Base-by-base conservation (phyloP, 64 coral and sea anemone genomes). In the Orbicella faveolata region DNA sequence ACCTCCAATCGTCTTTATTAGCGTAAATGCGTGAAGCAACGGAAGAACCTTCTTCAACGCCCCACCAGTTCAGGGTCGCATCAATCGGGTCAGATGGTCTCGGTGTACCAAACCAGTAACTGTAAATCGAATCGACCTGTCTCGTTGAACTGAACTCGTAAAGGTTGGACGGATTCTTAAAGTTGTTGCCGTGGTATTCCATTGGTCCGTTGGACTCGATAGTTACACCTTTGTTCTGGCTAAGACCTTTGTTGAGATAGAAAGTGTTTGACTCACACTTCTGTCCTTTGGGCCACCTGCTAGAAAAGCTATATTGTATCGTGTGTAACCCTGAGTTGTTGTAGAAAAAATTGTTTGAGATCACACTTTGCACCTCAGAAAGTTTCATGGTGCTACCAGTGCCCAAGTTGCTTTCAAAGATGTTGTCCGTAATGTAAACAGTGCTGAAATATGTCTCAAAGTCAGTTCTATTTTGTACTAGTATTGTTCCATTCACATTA, bases 111-210 rank as follows among this genome's bases (percentile, higher is more conserved):
- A 6, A 5, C 44, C 44, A 48, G 44, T 48, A 48, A 48, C 44
- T 48, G 44, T 48, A 48, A 48, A 48, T 48, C 7, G 44, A 70
- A 18, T 76, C 79, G 19, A 87, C 33, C 19, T 61, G 55, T 48
- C 8, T 23, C 21, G 36, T 92, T 12, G 90, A 88, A 30, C 52
- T 52, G 1, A 95, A 36, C 63, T 95, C 94, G 54, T 95, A 95
- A 39, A 95, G 54, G 59, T 89, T 92, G 2, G 81, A 34, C 6
- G 94, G 94, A 84, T 95, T 95, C 77, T 92, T 92, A 14, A 95
- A 78, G 57, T 73, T 95, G 52, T 91, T 92, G 19, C 74, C 61
- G 19, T 61, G 80, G 54, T 89, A 95, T 30, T 41, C 18, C 77
- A 92, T 88, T 9, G 89, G 94, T 34, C 94, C 94, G 70, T 92